A percentile compares a stretch with the other conserved stretches of the same genome.
These are phyloP conservation scores for Tetragonisca angustula DNA, from an alignment of 2,888 invertebrate genomes.

Conservation along the genomic window DNA sequence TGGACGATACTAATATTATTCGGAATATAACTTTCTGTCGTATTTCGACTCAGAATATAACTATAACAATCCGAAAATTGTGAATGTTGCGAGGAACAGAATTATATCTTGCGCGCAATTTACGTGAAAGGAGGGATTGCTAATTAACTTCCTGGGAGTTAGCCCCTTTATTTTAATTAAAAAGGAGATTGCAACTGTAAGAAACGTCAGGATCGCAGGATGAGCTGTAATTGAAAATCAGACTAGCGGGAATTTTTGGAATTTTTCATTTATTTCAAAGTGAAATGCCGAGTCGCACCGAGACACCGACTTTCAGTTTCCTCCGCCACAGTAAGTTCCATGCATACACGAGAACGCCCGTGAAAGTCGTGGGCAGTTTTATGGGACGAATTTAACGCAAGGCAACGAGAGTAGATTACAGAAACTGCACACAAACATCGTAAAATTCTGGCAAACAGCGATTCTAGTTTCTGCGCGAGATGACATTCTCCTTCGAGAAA, in stretches of 20 bases:
- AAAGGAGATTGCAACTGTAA: fast-evolving
- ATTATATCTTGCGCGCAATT: background rate
- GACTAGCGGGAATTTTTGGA: background rate
- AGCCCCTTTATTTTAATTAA: background rate
- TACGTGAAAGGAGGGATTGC: background rate
- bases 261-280: background rate
- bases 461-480: background rate
- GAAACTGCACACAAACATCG: background rate
- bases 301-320: background rate
- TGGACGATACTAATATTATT: background rate
- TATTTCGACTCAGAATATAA: background rate
- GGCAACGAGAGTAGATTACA: background rate
- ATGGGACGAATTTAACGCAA: constrained; percentile 2
- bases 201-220: background rate
- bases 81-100: background rate
- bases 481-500: constrained; percentile 1
- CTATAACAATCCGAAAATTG: background rate
- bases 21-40: background rate
- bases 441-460: constrained; percentile 17
- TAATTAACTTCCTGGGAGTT: background rate
- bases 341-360: background rate
- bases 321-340: background rate
- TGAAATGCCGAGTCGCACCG: background rate
- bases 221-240: background rate
- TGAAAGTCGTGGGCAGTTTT: constrained; percentile 18